Evolutionary conservation across 1,140 invertebrate genomes (phyloP), one percentile per base, ranked within the genome.

Genomic region (Lamellibrachia luymesi): DNA sequence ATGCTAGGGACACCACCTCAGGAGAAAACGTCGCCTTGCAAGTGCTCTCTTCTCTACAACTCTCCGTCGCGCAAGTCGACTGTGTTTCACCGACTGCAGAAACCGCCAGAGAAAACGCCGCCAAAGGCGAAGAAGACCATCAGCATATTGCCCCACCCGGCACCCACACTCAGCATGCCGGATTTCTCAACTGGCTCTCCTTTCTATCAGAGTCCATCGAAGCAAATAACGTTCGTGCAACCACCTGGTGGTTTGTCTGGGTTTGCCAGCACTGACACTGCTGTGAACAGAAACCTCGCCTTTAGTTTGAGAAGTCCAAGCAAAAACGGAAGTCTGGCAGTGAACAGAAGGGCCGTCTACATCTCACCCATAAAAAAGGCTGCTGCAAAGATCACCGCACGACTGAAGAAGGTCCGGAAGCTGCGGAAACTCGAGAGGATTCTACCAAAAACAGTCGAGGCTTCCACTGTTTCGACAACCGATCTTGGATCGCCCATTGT

Each of bases 361-460:
- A 22, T 94, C 17, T 96, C 95, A 5, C 95, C 95, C 49, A 94
- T 95, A 13, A 96, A 95, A 56, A 95, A 94, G 92, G 94, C 94
- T 80, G 95, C 95, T 27, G 94, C 94, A 2, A 94, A 93, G 49
- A 93, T 95, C 13, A 94, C 95, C 2, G 94, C 94, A 22, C 50
- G 94, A 93, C 90, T 94, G 51, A 92, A 91, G 64, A 92, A 92
- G 27, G 38, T 50, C 4, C 51, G 89, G 25, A 90, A 90, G 38
- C 52, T 51, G 91, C 64, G 64, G 13, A 80, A 80, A 80, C 64
- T 80, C 0, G 64, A 80, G 17, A 8, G 64, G 64, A 80, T 80
- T 22, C 64, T 80, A 8, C 64, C 64, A 22, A 80, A 80, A 80
- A 10, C 64, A 0, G 64, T 22, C 64, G 13, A 80, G 25, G 2